Evolutionary conservation across 2,797 vertebrate genomes (phyloP), one percentile per base, ranked within the genome.

Genomic region (Cirrhinus molitorella): DNA sequence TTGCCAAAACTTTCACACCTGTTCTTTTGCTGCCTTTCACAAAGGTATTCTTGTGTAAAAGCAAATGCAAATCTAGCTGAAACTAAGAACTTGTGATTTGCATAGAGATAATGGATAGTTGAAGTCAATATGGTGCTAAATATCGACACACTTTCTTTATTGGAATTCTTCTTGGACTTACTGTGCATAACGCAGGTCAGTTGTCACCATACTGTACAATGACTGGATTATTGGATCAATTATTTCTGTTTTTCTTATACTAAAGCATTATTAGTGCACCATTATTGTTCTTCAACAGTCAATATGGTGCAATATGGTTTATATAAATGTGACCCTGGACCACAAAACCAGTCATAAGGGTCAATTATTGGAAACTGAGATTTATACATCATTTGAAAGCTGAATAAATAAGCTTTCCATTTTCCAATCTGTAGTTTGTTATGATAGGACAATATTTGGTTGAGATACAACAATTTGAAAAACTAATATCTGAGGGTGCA

Each of bases 91-190:
- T 92, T 84, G 92, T 91, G 84, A 95, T 95, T 94, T 95, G 93
- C 94, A 95, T 95, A 94, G 94, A 95, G 92, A 95, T 95, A 95
- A 95, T 93, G 89, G 87, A 91, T 92, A 93, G 90, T 92, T 92
- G 93, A 74, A 59, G 37, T 31, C 57, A 8, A 31, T 5, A 14
- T 8, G 16, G 37, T 43, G 17, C n/a, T 45, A 23, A 61, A 28
- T 19, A 63, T 3, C 6, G 23, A 21, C 57, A 53, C 51, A 14
- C 13, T 28, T 28, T 61, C 23, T 28, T 77, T 45, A 61, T 23
- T 19, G 55, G 57, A 3, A 37, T 5, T 43, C 16, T 45, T 28
- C 23, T 61, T 47, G 55, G 40, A 47, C 10, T 63, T 45, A 31
- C 4, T 31, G 4, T 31, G 25, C 17, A 21, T 47, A 19, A 31